Base-by-base conservation (phyloP, 2,797 vertebrate species). In the Vespertilio murinus region DNA sequence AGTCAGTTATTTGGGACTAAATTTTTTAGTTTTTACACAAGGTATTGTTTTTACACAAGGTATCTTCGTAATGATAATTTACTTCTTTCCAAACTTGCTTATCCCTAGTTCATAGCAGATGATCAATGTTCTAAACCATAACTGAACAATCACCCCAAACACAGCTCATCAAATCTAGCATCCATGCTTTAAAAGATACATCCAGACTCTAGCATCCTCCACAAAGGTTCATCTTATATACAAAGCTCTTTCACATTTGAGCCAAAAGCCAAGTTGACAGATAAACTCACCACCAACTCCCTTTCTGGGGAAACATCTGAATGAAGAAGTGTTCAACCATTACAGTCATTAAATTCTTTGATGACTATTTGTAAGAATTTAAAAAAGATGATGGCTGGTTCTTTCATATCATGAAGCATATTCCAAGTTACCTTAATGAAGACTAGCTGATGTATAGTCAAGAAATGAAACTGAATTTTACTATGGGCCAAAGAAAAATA, bases 381-480 rank as follows among this genome's bases (percentile, higher is more conserved):
- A 0, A 16, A 88, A 93, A 93, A 79, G 90, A 89, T 38, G 40
- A 89, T 28, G 30, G 22, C 42, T 89, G 7, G 10, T 73, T 86
- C 65, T 93, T 95, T 82, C 25, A 23, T 56, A 67, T 33, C 52
- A 75, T 33, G 56, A 2, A 49, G 23, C 70, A 90, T 40, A 77
- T 88, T 90, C 22, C 59, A 94, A 83, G 56, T 77, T 91, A 93
- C 45, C 10, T 42, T 74, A 64, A 77, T 88, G 35, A 90, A 71
- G 47, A 73, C 42, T 59, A 92, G 54, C 61, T n/a, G 61, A 64
- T 64, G 30, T n/a, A 7, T 20, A n/a, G n/a, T 65, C n/a, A 65
- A 65, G 77, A 95, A 95, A 86, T 83, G 9, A 93, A 91, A 96
- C 0, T 71, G 38, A 88, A 86, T 80, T 86, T 93, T 75, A 94